Conservation (phyloP, 2,113 vertebrate species). For the Pungitius pungitius region DNA sequence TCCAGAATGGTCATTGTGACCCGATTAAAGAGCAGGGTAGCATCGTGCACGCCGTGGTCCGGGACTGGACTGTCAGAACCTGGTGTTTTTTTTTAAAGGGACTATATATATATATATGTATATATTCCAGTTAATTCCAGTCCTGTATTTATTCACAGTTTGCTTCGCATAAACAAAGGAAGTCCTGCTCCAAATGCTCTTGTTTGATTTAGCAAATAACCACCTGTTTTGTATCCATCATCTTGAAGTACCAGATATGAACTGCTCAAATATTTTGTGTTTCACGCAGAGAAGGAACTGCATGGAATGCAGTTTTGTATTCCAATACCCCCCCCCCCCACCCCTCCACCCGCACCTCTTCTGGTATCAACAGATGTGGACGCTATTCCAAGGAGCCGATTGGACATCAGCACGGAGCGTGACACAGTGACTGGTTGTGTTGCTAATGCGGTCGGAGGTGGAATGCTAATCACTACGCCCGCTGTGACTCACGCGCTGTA, state of each 20-base stretch:
- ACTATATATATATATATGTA: too few relatives aligned
- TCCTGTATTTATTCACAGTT: not conserved
- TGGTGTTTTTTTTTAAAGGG: too few relatives aligned
- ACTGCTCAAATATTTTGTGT: not conserved
- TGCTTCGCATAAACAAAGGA: slow-evolving; percentile 8
- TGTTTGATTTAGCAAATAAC: slow-evolving; percentile 3
- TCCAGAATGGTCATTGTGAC: slow-evolving; percentile 14
- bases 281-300: not conserved
- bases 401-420: slow-evolving; percentile 39
- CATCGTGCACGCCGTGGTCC: not conserved
- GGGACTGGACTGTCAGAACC: not conserved
- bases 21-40: not conserved
- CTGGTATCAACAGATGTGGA: slow-evolving; percentile 48
- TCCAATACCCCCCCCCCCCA: not conserved
- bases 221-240: slow-evolving; percentile 12
- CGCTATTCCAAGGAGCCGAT: slow-evolving; percentile 44
- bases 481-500: slow-evolving; percentile 51
- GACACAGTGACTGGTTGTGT: slow-evolving; percentile 47
- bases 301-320: not conserved
- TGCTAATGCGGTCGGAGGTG: slow-evolving; percentile 40
- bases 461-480: slow-evolving; percentile 70
- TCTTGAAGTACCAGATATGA: not conserved
- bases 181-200: not conserved
- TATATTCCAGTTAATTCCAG: not conserved
- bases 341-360: not conserved